A percentile compares a stretch with the other conserved stretches of the same genome.
phyloP scores from a whole-genome alignment of 2,888 invertebrate genomes.

The Blera fallax region DNA sequence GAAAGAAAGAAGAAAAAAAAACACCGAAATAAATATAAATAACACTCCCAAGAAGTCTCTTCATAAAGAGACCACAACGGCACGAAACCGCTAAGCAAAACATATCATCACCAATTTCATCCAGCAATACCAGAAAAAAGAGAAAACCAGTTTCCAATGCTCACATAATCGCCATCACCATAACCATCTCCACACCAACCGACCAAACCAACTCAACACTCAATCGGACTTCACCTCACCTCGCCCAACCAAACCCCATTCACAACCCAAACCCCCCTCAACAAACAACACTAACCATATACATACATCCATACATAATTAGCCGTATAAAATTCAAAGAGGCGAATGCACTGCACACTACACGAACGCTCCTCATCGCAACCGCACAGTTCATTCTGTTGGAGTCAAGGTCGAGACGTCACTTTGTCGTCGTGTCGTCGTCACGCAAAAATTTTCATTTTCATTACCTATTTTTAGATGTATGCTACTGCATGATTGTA shows the following conservation, averaged over 20 bases:
- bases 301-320: conserved; percentile 56
- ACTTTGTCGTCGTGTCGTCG: conserved; percentile 77
- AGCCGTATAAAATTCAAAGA: conserved; percentile 68
- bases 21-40: conserved; percentile 21
- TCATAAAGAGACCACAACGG: conserved; percentile 39
- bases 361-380: conserved; percentile 72
- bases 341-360: conserved; percentile 71
- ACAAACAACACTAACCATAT: conserved; percentile 12
- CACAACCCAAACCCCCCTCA: neutral
- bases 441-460: conserved; percentile 77
- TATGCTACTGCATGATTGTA: conserved; percentile 21
- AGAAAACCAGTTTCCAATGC: conserved; percentile 58
- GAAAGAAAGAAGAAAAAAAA: conserved; percentile 5
- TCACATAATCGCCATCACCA: conserved; percentile 63
- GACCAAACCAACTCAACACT: conserved; percentile 50
- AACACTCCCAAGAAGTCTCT: conserved; percentile 34
- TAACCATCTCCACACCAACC: conserved; percentile 37
- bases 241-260: conserved; percentile 8
- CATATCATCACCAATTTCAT: conserved; percentile 42
- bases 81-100: conserved; percentile 59
- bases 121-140: conserved; percentile 4
- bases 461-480: conserved; percentile 73
- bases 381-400: conserved; percentile 81
- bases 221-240: conserved; percentile 57
- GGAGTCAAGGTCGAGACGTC: conserved; percentile 81